Evolutionary conservation across 2,888 invertebrate species (phyloP), one percentile per base, ranked within the genome.

Genomic region (Cyclophora albipunctata): DNA sequence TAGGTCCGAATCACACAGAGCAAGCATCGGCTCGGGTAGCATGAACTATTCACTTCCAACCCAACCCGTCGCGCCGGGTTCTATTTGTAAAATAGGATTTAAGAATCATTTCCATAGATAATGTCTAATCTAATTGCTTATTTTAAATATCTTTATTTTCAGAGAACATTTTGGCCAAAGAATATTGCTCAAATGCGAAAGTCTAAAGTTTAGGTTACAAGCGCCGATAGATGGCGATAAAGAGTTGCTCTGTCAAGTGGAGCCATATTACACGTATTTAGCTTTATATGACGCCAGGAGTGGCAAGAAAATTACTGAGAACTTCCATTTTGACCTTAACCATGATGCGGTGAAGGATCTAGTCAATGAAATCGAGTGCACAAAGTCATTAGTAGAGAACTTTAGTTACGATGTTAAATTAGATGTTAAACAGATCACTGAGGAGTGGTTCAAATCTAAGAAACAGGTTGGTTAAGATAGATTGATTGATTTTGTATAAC

Each of bases 191-290:
- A 92, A 92, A 72, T 96, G 96, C 78, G 94, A 96, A 71, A 94
- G 93, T 67, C 90, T 97, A 62, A 93, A 92, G 74, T 96, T 97
- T 81, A 92, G 95, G 59, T 89, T 97, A 60, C 97, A 96, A 89
- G 94, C 94, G 52, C 93, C 93, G 3, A 91, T 94, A 59, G 93
- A 93, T 49, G 92, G 92, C 51, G 95, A 94, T 49, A 93, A 92
- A 57, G 94, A 95, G 62, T 89, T 93, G 48, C 73, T 94, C 50
- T 93, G 93, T 69, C 94, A 95, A 90, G 94, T 98, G 49, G 99
- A 99, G 76, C 98, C 99, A 0, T 98, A 98, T 83, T 95, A 95
- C 73, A 94, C 98, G 33, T 93, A 94, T 46, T 82, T 99, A 61
- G 94, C 96, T 51, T 84, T 99, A 43, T 99, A 96, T 80, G 98